Percentiles rank a stretch among this genome's conserved stretches.
phyloP scores from a whole-genome alignment of 2,888 invertebrate species.

The Drosophila neonasuta region DNA sequence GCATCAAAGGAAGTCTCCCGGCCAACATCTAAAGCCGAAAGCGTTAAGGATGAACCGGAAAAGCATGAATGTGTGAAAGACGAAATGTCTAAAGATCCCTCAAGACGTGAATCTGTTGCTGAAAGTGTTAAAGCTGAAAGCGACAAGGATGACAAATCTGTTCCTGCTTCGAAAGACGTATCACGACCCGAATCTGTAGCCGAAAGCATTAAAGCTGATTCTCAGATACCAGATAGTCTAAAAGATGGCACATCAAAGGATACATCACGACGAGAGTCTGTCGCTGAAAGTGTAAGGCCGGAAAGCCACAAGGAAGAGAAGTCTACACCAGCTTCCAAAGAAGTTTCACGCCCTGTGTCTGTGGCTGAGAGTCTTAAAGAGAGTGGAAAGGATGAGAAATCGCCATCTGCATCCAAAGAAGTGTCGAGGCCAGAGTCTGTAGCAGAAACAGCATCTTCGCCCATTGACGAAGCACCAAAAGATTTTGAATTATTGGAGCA shows the following conservation, averaged over 20 bases:
- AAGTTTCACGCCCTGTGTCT: slow-evolving; percentile 46
- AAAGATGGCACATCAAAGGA: neutral
- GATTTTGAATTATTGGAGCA: slow-evolving; percentile 34
- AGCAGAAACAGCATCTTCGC: slow-evolving; percentile 43
- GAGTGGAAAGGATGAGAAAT: slow-evolving; percentile 35
- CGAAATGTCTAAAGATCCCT: slow-evolving; percentile 36
- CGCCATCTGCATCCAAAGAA: slow-evolving; percentile 44
- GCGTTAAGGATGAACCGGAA: slow-evolving; percentile 29
- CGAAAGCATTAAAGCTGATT: slow-evolving; percentile 26
- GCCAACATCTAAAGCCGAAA: slow-evolving; percentile 45
- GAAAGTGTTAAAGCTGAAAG: slow-evolving; percentile 38
- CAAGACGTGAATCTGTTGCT: slow-evolving; percentile 31
- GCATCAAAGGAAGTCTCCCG: slow-evolving; percentile 38
- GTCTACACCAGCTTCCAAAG: slow-evolving; percentile 30
- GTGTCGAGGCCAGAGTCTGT: slow-evolving; percentile 50
- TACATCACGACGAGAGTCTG: slow-evolving; percentile 15
- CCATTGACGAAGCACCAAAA: slow-evolving; percentile 42
- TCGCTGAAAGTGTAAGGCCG: slow-evolving; percentile 14
- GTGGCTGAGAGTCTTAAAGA: slow-evolving; percentile 38
- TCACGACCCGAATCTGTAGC: slow-evolving; percentile 47
- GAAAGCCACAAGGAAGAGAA: slow-evolving; percentile 38
- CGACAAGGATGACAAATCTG: slow-evolving; percentile 24
- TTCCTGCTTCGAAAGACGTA: slow-evolving; percentile 27
- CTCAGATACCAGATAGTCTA: slow-evolving; percentile 12
- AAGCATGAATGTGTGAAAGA: slow-evolving; percentile 26